Base-by-base conservation (phyloP, 35 echinoderm and acorn worm genomes). In the Patiria miniata region DNA sequence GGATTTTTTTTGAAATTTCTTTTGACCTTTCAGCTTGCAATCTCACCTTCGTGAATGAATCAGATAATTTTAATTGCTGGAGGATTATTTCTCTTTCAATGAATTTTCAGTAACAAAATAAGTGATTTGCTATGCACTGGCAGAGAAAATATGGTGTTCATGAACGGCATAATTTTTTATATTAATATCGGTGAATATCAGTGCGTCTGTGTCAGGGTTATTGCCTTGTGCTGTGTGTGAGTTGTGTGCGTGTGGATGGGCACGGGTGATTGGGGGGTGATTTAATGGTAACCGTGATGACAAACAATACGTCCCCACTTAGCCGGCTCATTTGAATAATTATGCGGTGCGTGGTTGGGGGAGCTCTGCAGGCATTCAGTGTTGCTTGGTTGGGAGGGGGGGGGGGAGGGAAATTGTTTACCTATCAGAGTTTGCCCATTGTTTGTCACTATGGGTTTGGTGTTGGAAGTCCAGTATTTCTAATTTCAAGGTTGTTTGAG, bases 231-330 rank as follows among this genome's bases (percentile, higher is more conserved):
- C 42, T 73, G 65, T 73, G 65, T 60, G 57, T 73, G 65, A 32
- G 65, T 6, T 73, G 65, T 30, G 65, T 34, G 14, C 26, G 29
- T 73, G 34, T 73, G 65, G 29, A 73, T 73, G 65, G 34, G 34
- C 65, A 73, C 23, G 26, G 26, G 29, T 23, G 26, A 23, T 34
- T 10, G 34, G 65, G 65, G 65, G 65, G 21, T 47, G 42, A 73
- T 14, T 34, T 73, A 73, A 73, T 73, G 65, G 65, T 34, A 8
- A 30, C 34, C 10, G 26, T 73, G 65, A 73, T 73, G 65, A 73
- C 65, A 73, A 73, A 73, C 65, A 73, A 32, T 73, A 23, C 23
- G 34, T 73, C 65, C 65, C 65, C 65, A 73, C 65, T 73, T 73
- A 73, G 34, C 65, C 14, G 26, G 65, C 65, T 73, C 65, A 73